These are phyloP conservation scores for Varanus komodoensis DNA, from an alignment of 2,113 vertebrate genomes.

Conservation along the genomic window DNA sequence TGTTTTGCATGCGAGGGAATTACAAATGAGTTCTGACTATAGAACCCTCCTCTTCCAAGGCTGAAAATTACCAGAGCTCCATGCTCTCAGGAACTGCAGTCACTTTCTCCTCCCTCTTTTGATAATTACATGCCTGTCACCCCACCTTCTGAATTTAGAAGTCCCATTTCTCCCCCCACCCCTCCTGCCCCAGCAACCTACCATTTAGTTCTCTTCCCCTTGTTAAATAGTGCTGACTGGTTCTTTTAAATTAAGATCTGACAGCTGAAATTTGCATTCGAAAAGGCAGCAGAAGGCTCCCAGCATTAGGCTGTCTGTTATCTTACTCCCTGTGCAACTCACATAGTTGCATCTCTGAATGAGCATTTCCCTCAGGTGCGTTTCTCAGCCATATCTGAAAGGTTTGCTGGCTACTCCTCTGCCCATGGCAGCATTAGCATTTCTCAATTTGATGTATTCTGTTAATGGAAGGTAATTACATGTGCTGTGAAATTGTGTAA, in stretches of 20 bases:
- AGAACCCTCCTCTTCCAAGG: conserved; percentile 49
- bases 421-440: conserved; percentile 36
- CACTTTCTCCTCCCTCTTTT: conserved; percentile 73
- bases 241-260: conserved; percentile 82
- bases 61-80: conserved; percentile 59
- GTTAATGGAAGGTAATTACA: conserved; percentile 64
- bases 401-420: conserved; percentile 30
- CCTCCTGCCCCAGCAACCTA: conserved; percentile 68
- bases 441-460: conserved; percentile 61
- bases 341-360: not conserved
- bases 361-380: conserved; percentile 4
- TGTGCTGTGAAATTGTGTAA: conserved; percentile 43
- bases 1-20: conserved; percentile 65
- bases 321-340: conserved; percentile 38
- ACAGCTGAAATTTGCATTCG: conserved; percentile 83
- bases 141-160: conserved; percentile 73
- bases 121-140: conserved; percentile 83
- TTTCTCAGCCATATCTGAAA: not conserved
- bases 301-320: conserved; percentile 61
- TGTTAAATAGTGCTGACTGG: conserved; percentile 81
- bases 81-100: conserved; percentile 57
- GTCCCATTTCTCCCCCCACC: conserved; percentile 60
- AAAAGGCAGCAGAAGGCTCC: conserved; percentile 75
- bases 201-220: conserved; percentile 79
- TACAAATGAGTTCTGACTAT: conserved; percentile 65